phyloP scores from a whole-genome alignment of 64 coral and sea anemone species.

The Astreopora myriophthalma region DNA sequence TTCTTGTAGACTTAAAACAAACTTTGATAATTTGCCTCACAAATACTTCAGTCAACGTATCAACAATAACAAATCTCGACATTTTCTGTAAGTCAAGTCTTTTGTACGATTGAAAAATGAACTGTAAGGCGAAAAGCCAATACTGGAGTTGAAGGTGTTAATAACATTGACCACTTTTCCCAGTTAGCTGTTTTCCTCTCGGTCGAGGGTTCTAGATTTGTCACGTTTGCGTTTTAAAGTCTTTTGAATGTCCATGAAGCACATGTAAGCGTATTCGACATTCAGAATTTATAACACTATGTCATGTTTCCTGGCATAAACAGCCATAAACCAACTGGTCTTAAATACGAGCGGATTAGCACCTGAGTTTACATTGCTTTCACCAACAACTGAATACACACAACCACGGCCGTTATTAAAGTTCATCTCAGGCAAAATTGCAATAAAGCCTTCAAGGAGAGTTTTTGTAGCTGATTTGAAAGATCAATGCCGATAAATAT shows the following conservation, averaged over 20 bases:
- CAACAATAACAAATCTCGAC: slow-evolving; percentile 23
- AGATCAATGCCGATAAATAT: not conserved
- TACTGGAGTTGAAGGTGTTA: not conserved
- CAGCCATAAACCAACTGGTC: not conserved
- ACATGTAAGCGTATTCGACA: not conserved
- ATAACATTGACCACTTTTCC: not conserved
- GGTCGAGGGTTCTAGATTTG: not conserved
- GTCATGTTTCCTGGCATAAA: not conserved
- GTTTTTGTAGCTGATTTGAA: not conserved
- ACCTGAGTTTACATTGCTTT: not conserved
- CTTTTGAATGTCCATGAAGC: not conserved
- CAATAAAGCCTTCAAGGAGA: not conserved
- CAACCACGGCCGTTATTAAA: slow-evolving; percentile 18
- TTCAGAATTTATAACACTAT: not conserved
- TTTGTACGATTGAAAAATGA: slow-evolving; percentile 26
- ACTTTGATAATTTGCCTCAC: slow-evolving; percentile 4
- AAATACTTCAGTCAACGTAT: slow-evolving; percentile 29
- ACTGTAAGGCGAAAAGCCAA: not conserved
- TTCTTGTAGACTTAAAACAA: not conserved
- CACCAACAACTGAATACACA: too few relatives aligned
- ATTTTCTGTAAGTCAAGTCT: not conserved
- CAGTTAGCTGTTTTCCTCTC: not conserved
- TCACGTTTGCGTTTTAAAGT: not conserved
- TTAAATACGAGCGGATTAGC: not conserved
- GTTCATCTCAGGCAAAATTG: not conserved